Evolutionary conservation across 2,113 vertebrate species (phyloP).

Genomic region (Salvelinus fontinalis): DNA sequence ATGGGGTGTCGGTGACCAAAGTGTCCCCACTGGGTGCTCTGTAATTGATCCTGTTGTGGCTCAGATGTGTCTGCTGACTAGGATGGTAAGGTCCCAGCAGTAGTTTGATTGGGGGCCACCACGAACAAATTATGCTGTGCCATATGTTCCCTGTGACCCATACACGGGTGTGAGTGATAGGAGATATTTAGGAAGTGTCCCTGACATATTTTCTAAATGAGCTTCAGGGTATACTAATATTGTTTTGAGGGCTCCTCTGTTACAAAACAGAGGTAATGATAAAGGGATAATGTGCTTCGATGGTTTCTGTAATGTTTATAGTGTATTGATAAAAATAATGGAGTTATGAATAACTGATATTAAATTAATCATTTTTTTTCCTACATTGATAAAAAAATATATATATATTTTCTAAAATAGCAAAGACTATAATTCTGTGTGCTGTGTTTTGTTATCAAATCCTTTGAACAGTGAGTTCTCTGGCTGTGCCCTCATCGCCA

Average conservation of each 20-base stretch:
- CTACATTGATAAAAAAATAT: too few species aligned
- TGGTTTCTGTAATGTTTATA: too few species aligned
- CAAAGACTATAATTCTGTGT: too few species aligned
- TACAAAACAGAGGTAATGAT: not conserved
- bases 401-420: too few species aligned
- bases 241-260: not conserved
- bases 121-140: too few species aligned
- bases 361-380: not conserved
- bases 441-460: too few species aligned
- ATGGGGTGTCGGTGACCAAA: constrained; percentile 21
- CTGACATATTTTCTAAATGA: constrained; percentile 54
- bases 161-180: constrained; percentile 15
- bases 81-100: not conserved
- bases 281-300: not conserved
- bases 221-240: constrained; percentile 5
- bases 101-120: not conserved
- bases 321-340: too few species aligned
- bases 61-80: constrained; percentile 23
- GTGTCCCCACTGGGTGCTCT: constrained; percentile 28
- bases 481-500: too few species aligned
- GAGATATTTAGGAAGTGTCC: constrained; percentile 38
- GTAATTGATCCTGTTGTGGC: constrained; percentile 37
- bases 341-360: too few species aligned
- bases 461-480: too few species aligned
- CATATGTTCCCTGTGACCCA: not conserved